Conservation (phyloP, 92 coral and sea anemone genomes). For the Parazoanthus swiftii region DNA sequence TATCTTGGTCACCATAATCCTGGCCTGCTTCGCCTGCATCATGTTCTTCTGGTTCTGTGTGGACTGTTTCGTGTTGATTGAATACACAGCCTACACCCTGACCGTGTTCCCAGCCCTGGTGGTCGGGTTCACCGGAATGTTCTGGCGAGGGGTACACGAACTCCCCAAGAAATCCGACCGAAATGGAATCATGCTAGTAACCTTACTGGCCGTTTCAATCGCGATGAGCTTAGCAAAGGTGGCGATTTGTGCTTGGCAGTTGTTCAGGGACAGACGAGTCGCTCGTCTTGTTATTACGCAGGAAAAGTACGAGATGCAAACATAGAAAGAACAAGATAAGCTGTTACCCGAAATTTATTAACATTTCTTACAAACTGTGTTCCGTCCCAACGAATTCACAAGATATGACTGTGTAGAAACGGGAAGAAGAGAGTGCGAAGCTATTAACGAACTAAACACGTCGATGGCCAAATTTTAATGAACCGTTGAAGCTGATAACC, state of each 20-base stretch:
- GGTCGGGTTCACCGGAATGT: slow-evolving; percentile 78
- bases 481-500: neutral
- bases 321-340: neutral
- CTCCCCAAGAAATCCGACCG: slow-evolving; percentile 62
- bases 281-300: slow-evolving; percentile 48
- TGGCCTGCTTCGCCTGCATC: slow-evolving; percentile 65
- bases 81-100: slow-evolving; percentile 64
- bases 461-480: neutral
- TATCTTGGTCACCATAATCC: slow-evolving; percentile 64
- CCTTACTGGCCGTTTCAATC: slow-evolving; percentile 64
- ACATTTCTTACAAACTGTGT: neutral
- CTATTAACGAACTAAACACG: neutral
- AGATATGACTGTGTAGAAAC: neutral
- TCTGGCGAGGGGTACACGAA: slow-evolving; percentile 45
- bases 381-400: neutral
- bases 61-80: slow-evolving; percentile 72
- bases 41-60: slow-evolving; percentile 81
- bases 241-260: slow-evolving; percentile 62
- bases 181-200: slow-evolving; percentile 68
- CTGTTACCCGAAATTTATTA: neutral
- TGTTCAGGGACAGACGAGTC: slow-evolving; percentile 54
- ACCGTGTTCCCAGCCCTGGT: slow-evolving; percentile 77
- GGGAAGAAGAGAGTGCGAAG: neutral
- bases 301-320: slow-evolving; percentile 51
- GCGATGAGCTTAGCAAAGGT: slow-evolving; percentile 66